Conservation (phyloP, 2,113 vertebrate species). For the Protomyctophum bolini region DNA sequence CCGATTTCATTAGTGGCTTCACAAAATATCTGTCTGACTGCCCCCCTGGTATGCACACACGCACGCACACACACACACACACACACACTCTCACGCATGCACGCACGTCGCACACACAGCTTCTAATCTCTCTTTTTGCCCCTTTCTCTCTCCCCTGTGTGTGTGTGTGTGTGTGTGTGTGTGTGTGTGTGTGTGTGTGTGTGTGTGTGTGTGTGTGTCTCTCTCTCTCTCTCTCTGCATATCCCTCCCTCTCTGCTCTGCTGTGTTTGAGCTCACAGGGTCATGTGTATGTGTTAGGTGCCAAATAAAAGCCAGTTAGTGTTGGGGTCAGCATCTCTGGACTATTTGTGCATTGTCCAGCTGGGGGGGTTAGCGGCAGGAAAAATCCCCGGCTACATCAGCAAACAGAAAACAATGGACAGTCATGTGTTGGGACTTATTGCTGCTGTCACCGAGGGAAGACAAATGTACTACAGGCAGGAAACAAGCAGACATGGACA, state of each 20-base stretch:
- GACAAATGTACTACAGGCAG: slow-evolving; percentile 32
- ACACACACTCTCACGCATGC: neutral
- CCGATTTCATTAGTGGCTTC: no score
- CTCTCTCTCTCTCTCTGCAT: no score
- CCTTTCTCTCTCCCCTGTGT: slow-evolving; percentile 3
- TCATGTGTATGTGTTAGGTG: no score
- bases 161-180: slow-evolving; percentile 10
- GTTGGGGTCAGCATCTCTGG: slow-evolving; percentile 73
- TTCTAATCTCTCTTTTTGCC: slow-evolving; percentile 8
- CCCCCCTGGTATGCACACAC: no score
- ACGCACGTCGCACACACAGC: slow-evolving; percentile 19
- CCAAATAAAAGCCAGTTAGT: slow-evolving; percentile 70
- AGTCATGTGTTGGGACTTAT: slow-evolving; percentile 47
- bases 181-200: slow-evolving; percentile 15
- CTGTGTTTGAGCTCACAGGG: no score
- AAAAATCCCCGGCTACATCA: slow-evolving; percentile 74
- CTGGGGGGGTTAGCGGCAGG: slow-evolving; percentile 54
- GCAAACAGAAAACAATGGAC: slow-evolving; percentile 79
- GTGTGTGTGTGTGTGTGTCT: slow-evolving; percentile 1
- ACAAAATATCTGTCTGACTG: no score
- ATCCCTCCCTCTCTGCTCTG: no score
- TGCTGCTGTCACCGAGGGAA: slow-evolving; percentile 36
- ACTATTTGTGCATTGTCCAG: slow-evolving; percentile 68
- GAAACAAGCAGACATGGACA: slow-evolving; percentile 24
- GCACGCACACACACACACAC: neutral